Conservation (phyloP, 2,113 vertebrate genomes). For the Oenanthe oenanthe region DNA sequence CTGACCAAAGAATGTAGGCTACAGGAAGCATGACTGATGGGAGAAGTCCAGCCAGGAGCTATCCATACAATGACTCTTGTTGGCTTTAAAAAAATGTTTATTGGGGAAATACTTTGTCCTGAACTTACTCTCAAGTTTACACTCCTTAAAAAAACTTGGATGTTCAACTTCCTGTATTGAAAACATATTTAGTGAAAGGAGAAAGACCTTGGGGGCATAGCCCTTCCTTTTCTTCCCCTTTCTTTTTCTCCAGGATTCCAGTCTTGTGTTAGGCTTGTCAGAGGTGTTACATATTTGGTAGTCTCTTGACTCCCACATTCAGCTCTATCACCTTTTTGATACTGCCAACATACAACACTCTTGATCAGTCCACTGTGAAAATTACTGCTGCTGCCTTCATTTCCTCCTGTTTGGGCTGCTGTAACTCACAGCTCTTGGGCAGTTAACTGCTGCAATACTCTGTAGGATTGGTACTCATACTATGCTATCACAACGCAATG, state of each 20-base stretch:
- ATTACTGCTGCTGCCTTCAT: slow-evolving; percentile 25
- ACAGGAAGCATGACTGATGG: not conserved
- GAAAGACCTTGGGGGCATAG: not conserved
- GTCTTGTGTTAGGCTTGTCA: not conserved
- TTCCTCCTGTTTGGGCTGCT: slow-evolving; percentile 26
- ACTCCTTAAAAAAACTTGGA: not conserved
- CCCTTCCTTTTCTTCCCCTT: not conserved
- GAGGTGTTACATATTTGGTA: not conserved
- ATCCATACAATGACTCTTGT: not conserved
- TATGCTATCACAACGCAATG: rapidly evolving
- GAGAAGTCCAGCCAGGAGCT: not conserved
- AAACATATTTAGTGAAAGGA: not conserved
- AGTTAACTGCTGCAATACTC: not conserved
- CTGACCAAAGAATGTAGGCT: not conserved
- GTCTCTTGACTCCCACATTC: not conserved
- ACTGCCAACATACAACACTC: not conserved
- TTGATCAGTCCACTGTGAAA: slow-evolving; percentile 45
- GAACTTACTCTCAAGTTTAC: not conserved
- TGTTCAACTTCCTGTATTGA: not conserved
- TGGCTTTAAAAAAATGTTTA: not conserved
- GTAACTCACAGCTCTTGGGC: not conserved
- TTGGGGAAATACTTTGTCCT: not conserved
- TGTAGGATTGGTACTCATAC: not conserved
- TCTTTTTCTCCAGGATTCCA: not conserved
- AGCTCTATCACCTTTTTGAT: not conserved